These are phyloP conservation scores for Amiota minor DNA, from an alignment of 2,888 invertebrate genomes.

Conservation along the genomic window DNA sequence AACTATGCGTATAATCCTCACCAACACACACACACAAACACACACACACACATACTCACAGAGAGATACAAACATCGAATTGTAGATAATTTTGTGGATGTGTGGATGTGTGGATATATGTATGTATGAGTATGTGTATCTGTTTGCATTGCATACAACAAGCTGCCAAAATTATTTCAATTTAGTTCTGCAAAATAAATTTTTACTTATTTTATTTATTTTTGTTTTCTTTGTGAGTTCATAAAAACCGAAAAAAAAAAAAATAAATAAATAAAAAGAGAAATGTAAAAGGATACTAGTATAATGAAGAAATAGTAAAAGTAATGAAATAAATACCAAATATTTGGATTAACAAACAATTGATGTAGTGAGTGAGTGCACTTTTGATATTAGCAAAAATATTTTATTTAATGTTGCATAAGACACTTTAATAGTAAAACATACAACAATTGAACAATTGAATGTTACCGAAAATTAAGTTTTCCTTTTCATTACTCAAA, in stretches of 20 bases:
- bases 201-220: constrained; percentile 44
- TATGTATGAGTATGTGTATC: background rate
- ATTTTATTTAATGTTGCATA: no score
- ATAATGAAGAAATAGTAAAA: constrained; percentile 8
- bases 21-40: background rate
- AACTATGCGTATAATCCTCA: constrained; percentile 20
- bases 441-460: no score
- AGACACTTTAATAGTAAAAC: no score
- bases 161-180: constrained; percentile 68
- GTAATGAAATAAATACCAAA: constrained; percentile 13
- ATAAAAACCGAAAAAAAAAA: background rate
- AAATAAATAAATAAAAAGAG: background rate
- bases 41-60: background rate
- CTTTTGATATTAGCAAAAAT: no score
- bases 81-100: background rate
- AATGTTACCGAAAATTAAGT: no score
- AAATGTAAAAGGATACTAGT: background rate
- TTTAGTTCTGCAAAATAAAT: constrained; percentile 67
- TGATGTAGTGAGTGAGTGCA: no score
- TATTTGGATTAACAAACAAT: background rate
- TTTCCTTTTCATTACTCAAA: no score
- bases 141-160: constrained; percentile 34
- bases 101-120: background rate
- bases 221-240: constrained; percentile 12
- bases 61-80: no score